Percentiles rank a stretch among this genome's conserved stretches.
These are phyloP conservation scores for Bacillus rossius DNA, from an alignment of 1,140 invertebrate genomes.

Conservation along the genomic window DNA sequence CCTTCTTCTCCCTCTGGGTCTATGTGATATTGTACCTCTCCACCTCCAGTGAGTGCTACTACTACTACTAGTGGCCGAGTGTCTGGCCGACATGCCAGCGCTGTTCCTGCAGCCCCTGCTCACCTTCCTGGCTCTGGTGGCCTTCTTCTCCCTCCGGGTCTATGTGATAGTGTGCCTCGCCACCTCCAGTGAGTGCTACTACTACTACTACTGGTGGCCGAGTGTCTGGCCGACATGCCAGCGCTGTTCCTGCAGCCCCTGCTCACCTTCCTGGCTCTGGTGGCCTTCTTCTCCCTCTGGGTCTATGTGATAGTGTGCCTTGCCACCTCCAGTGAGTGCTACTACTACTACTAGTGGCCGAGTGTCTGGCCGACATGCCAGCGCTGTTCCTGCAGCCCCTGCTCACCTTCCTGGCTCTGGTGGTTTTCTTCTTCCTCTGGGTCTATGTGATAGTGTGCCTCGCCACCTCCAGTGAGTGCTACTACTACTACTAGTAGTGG, in stretches of 20 bases:
- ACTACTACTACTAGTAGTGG: too few species aligned
- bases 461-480: conserved; percentile 64
- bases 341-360: too few species aligned
- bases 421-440: conserved; percentile 82
- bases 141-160: conserved; percentile 84
- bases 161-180: conserved; percentile 64
- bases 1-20: conserved; percentile 84
- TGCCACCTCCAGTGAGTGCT: conserved; percentile 64
- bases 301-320: conserved; percentile 66
- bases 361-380: conserved; percentile 74
- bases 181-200: conserved; percentile 66
- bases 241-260: conserved; percentile 83
- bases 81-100: conserved; percentile 74
- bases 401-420: conserved; percentile 72
- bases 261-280: conserved; percentile 72
- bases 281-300: conserved; percentile 82
- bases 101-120: conserved; percentile 82
- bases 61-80: too few species aligned
- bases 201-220: too few species aligned
- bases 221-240: conserved; percentile 74
- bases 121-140: conserved; percentile 70
- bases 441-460: conserved; percentile 66
- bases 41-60: conserved; percentile 66
- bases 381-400: conserved; percentile 83
- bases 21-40: conserved; percentile 64